phyloP scores from a whole-genome alignment of 1,140 invertebrate genomes.

The Pristionchus pacificus region DNA sequence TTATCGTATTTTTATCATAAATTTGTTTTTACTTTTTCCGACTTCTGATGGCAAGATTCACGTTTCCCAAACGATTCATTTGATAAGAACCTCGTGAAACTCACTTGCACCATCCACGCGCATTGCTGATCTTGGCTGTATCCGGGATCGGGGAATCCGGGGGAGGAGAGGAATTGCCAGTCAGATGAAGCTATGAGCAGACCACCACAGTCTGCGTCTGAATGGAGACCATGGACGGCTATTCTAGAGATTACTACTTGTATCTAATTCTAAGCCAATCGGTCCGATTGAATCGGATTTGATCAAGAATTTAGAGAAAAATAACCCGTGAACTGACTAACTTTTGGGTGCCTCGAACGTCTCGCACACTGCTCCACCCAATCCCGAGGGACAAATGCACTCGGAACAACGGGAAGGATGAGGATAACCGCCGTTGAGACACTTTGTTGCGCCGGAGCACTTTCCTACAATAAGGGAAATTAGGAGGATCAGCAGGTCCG shows the following conservation, averaged over 20 bases:
- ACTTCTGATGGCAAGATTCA: no score
- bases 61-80: no score
- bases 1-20: background rate
- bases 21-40: no score
- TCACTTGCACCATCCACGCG: constrained; percentile 42
- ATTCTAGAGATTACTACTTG: background rate
- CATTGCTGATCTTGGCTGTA: constrained; percentile 48
- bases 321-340: constrained; percentile 33
- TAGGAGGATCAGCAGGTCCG: no score
- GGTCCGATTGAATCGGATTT: background rate
- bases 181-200: constrained; percentile 29
- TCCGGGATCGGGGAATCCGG: constrained; percentile 43
- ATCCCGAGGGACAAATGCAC: constrained; percentile 55
- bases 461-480: no score
- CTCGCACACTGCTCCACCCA: constrained; percentile 49
- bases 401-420: constrained; percentile 47
- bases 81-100: no score
- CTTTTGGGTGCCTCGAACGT: constrained; percentile 42
- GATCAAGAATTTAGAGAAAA: constrained; percentile 12
- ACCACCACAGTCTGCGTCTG: constrained; percentile 52
- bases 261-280: background rate
- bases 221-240: background rate
- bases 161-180: constrained; percentile 45
- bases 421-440: constrained; percentile 53
- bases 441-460: constrained; percentile 25